Conservation (phyloP, 2,113 vertebrate genomes). For the Hydropotes inermis region DNA sequence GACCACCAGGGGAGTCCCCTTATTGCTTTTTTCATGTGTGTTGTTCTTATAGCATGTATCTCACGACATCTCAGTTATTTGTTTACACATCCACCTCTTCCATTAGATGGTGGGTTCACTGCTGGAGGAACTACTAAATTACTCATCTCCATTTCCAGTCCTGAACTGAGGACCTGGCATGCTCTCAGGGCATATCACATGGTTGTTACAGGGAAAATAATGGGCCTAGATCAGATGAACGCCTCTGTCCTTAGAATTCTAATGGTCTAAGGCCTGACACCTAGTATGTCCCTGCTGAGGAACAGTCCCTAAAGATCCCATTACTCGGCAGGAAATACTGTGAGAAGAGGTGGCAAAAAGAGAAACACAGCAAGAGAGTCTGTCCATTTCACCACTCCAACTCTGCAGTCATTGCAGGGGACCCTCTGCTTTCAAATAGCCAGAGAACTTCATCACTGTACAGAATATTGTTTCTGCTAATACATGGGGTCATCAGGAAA, state of each 20-base stretch:
- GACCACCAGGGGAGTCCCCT: background rate
- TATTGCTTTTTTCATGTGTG: fast-evolving
- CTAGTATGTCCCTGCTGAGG: background rate
- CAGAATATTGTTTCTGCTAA: background rate
- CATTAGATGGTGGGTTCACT: fast-evolving
- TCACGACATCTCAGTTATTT: background rate
- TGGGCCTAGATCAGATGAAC: background rate
- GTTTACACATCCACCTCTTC: background rate
- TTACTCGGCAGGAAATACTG: background rate
- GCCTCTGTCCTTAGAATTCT: background rate
- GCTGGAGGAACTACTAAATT: background rate
- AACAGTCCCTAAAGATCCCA: background rate
- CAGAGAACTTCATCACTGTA: background rate
- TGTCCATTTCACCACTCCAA: fast-evolving
- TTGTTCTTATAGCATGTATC: background rate
- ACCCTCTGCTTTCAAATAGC: background rate
- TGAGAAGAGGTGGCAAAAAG: background rate
- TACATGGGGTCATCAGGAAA: fast-evolving
- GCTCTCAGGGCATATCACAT: background rate
- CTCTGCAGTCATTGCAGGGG: background rate
- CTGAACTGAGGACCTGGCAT: background rate
- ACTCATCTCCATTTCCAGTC: background rate
- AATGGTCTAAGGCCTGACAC: background rate
- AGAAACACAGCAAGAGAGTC: background rate
- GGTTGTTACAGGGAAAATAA: background rate